Evolutionary conservation across 2,888 invertebrate species (phyloP).

Genomic region (Odontocerum albicorne): DNA sequence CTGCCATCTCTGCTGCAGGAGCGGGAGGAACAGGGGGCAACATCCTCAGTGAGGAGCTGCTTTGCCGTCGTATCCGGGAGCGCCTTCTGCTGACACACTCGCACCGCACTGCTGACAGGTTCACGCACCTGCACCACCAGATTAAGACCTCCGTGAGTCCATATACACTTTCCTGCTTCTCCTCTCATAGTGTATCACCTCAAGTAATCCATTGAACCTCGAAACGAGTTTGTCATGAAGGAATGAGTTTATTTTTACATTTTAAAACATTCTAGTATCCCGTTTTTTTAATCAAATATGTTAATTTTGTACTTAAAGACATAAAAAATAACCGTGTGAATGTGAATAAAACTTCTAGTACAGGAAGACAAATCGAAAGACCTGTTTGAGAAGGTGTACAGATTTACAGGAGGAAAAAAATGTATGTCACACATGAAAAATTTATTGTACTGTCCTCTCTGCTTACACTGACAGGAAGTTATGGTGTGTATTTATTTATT

Average conservation of each 20-base stretch:
- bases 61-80: constrained; percentile 52
- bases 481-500: no score
- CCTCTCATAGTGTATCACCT: no score
- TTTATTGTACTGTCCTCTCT: no score
- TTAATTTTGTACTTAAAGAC: no score
- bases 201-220: no score
- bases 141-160: constrained; percentile 50
- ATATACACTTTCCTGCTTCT: neutral
- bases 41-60: constrained; percentile 47
- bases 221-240: neutral
- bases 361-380: no score
- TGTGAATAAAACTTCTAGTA: no score
- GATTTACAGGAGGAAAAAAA: no score
- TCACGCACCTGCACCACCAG: constrained; percentile 52
- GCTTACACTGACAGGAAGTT: no score
- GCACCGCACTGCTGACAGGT: constrained; percentile 50
- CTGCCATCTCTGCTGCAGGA: constrained; percentile 15
- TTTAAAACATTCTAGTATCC: neutral
- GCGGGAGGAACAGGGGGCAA: constrained; percentile 41
- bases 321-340: no score
- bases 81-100: constrained; percentile 43
- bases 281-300: neutral
- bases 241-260: neutral
- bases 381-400: no score
- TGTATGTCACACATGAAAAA: no score